Conservation (phyloP, 2,888 invertebrate species). For the Drosophila barbarae region DNA sequence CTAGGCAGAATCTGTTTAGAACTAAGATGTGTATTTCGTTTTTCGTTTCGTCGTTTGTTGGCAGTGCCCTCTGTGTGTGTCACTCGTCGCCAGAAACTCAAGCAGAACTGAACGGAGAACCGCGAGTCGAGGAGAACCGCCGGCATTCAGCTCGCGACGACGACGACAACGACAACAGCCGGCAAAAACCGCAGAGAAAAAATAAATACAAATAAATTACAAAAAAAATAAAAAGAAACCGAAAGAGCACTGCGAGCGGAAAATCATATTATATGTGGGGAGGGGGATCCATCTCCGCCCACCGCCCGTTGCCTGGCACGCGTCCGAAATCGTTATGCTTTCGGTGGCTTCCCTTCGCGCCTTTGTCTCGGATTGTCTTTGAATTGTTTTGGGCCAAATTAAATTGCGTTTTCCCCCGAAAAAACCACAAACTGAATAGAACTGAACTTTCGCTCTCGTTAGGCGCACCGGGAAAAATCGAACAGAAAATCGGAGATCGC, state of each 20-base stretch:
- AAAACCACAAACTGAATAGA: not conserved
- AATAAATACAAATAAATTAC: conserved; percentile 9
- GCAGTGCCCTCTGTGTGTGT: conserved; percentile 50
- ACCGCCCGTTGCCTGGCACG: conserved; percentile 40
- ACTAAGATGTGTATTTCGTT: conserved; percentile 45
- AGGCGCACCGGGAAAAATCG: not conserved
- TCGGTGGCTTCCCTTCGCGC: conserved; percentile 17
- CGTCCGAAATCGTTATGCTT: conserved; percentile 37
- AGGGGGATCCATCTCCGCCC: conserved; percentile 12
- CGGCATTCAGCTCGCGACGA: conserved; percentile 55
- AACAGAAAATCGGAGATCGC: conserved; percentile 29
- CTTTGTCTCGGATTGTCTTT: conserved; percentile 15
- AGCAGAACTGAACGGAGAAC: conserved; percentile 64
- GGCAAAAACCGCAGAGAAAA: conserved; percentile 47
- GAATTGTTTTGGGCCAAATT: conserved; percentile 38
- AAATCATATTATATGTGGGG: conserved; percentile 23
- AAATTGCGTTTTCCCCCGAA: conserved; percentile 33
- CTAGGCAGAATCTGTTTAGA: conserved; percentile 58
- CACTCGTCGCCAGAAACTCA: conserved; percentile 73
- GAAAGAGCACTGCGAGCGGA: conserved; percentile 33
- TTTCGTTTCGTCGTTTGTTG: conserved; percentile 42
- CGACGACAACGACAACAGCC: conserved; percentile 47
- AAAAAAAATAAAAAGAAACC: conserved; percentile 1
- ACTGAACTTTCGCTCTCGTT: conserved; percentile 39
- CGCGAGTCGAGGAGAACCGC: conserved; percentile 33